These are phyloP conservation scores for Drosophila carrolli DNA, from an alignment of 1,140 invertebrate genomes.

Conservation along the genomic window DNA sequence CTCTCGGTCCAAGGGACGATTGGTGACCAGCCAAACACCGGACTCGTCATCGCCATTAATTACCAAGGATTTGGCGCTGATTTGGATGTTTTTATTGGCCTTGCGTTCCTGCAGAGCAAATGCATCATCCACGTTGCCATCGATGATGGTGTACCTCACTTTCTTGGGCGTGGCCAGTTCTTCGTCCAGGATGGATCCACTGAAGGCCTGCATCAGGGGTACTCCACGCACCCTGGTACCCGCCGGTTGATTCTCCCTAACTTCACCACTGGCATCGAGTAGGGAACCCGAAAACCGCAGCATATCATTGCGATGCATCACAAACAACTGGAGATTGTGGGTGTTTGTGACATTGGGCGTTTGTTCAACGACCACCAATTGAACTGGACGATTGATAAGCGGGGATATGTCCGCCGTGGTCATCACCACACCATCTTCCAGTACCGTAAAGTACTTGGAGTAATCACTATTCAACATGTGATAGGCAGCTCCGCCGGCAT, in stretches of 20 bases:
- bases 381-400: conserved; percentile 91
- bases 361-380: conserved; percentile 92
- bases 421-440: conserved; percentile 95
- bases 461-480: conserved; percentile 89
- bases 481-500: conserved; percentile 47
- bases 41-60: conserved; percentile 82
- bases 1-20: conserved; percentile 90
- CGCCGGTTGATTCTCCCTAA: conserved; percentile 90
- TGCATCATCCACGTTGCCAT: conserved; percentile 89
- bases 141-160: conserved; percentile 91
- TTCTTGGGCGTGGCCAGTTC: conserved; percentile 86
- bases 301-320: conserved; percentile 92
- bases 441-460: conserved; percentile 93
- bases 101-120: conserved; percentile 90
- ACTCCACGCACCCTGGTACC: conserved; percentile 89
- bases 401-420: conserved; percentile 93
- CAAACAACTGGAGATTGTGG: conserved; percentile 92
- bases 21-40: conserved; percentile 90
- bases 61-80: conserved; percentile 85
- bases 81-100: conserved; percentile 86
- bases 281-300: conserved; percentile 89
- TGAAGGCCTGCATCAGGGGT: conserved; percentile 87
- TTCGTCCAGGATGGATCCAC: conserved; percentile 82
- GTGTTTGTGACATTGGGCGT: conserved; percentile 91
- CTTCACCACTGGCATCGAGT: conserved; percentile 88